Evolutionary conservation across 2,113 vertebrate genomes (phyloP), one percentile per base, ranked within the genome.

Genomic region (Jacana jacana): DNA sequence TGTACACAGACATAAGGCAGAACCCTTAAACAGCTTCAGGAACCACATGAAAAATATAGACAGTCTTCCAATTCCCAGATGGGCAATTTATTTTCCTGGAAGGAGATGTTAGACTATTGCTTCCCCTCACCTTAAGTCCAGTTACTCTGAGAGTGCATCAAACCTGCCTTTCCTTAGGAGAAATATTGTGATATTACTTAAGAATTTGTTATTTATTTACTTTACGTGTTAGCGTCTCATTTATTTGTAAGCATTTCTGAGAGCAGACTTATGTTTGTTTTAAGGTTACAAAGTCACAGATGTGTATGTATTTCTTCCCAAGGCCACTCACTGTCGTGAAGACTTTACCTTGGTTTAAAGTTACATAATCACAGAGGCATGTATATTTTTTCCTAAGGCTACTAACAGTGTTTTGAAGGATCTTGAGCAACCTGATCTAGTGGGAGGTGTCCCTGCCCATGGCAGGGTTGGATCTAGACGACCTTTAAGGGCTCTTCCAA

Each of bases 301-400:
- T 9, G 6, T 4, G 2, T 3, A 31, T 3, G 5, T 9, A 18
- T 13, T 33, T 44, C 28, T 69, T 35, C 0, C 1, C 33, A 51
- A 69, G 22, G 22, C 22, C 64, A 23, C 8, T 77, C 54, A n/a
- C 9, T 1, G 2, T 49, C 66, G 60, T 20, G n/a, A 61, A 28
- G n/a, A 58, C 57, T 24, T 58, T 13, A 35, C 20, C 20, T 23
- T 58, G 8, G n/a, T 58, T 58, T n/a, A 24, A 58, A 22, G 57
- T 60, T 60, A 60, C n/a, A 60, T 35, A 35, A 24, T 35, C 57
- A 35, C 57, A 60, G n/a, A 35, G 16, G 20, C 6, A 9, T 24
- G 15, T 24, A 24, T 24, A 60, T 15, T 60, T 60, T 57, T 24
- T 60, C 35, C 57, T 14, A 60, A 60, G n/a, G 58, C 58, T 35